Conservation (phyloP, 1,140 invertebrate genomes). For the Drosophila auraria region DNA sequence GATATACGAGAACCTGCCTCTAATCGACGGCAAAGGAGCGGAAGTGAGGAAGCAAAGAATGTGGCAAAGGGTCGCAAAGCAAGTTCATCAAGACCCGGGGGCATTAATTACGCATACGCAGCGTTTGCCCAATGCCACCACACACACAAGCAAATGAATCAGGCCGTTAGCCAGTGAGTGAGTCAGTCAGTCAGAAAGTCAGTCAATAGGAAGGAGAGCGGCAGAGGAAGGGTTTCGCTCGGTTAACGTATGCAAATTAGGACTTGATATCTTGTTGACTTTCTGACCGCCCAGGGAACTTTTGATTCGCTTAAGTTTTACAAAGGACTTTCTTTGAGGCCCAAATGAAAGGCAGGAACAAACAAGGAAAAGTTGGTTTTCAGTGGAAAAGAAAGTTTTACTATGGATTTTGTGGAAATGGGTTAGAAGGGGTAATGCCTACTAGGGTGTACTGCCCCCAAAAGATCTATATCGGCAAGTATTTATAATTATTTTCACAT, state of each 20-base stretch:
- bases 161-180: conserved; percentile 9
- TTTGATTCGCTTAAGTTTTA: conserved; percentile 56
- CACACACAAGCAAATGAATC: conserved; percentile 29
- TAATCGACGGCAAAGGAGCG: conserved; percentile 8
- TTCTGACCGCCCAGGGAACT: conserved; percentile 51
- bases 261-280: conserved; percentile 48
- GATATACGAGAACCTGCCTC: conserved; percentile 3
- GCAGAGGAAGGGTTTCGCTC: conserved; percentile 10
- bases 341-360: conserved; percentile 9
- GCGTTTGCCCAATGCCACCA: conserved; percentile 38
- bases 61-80: conserved; percentile 2
- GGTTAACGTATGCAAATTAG: conserved; percentile 58
- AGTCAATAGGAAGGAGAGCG: background rate
- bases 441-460: background rate
- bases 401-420: background rate
- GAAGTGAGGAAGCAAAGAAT: conserved; percentile 38
- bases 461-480: background rate
- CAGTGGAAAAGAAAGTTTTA: conserved; percentile 10
- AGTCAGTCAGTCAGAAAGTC: conserved; percentile 8
- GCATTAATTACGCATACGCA: conserved; percentile 76
- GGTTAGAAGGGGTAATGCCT: background rate
- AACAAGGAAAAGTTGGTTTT: conserved; percentile 13
- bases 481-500: background rate
- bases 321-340: background rate
- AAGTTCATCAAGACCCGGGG: conserved; percentile 62